Evolutionary conservation across 23 tunicate genomes (phyloP).

Genomic region (Pegea sp.): DNA sequence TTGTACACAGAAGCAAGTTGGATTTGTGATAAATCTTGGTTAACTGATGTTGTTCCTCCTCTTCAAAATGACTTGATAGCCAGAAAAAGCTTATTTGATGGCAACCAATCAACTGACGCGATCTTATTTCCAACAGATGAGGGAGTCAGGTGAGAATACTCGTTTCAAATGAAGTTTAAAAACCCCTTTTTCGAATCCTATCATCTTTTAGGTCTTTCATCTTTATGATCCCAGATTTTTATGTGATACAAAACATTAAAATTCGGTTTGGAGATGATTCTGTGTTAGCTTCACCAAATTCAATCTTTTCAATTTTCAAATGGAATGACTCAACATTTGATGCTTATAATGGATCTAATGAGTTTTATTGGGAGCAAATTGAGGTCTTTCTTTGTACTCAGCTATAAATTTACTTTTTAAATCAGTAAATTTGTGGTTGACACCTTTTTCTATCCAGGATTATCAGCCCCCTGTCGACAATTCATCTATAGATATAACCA

Average conservation of each 20-base stretch:
- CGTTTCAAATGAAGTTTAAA: no score
- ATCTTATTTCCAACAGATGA: no score
- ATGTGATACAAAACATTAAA: constrained; percentile 4
- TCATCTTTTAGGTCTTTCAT: constrained; percentile 4
- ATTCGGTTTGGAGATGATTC: constrained; percentile 1
- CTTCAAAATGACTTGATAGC: background rate
- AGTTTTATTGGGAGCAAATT: no score
- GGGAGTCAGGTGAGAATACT: no score
- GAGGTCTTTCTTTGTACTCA: no score
- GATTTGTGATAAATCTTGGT: background rate
- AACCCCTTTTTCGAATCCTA: no score
- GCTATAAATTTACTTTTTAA: no score
- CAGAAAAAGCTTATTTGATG: background rate
- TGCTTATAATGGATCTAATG: constrained; percentile 2
- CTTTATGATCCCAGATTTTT: constrained; percentile 8
- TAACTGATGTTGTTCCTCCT: background rate
- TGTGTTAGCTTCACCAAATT: background rate
- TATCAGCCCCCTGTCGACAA: background rate
- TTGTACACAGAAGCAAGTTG: background rate
- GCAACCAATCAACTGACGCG: background rate
- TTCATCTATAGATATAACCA: background rate
- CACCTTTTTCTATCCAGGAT: no score
- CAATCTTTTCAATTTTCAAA: background rate
- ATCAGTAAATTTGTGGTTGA: no score
- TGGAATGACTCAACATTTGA: constrained; percentile 12